Percentiles rank a stretch among this genome's conserved stretches.
Conservation (phyloP, 2,797 vertebrate species). For the Hypotaenidia philippensis region DNA sequence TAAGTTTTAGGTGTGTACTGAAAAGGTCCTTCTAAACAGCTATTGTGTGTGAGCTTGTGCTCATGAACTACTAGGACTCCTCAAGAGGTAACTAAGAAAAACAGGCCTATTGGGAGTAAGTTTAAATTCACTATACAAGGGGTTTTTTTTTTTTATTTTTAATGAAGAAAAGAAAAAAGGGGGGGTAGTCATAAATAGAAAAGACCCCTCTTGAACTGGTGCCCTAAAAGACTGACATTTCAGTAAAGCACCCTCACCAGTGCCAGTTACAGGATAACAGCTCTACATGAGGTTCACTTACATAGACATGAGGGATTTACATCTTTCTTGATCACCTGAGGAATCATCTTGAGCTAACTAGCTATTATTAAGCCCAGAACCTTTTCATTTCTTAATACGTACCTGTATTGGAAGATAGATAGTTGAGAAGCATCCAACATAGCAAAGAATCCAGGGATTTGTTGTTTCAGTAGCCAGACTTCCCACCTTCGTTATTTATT, state of each 20-base stretch:
- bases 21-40: not conserved
- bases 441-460: not conserved
- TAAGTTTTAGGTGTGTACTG: not conserved
- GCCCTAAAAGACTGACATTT: not conserved
- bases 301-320: not conserved
- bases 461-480: not conserved
- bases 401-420: not conserved
- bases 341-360: not conserved
- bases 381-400: not conserved
- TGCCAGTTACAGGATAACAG: not conserved
- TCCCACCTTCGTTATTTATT: not conserved
- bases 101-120: not conserved
- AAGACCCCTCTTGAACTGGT: not conserved
- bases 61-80: not conserved
- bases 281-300: not conserved
- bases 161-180: not conserved
- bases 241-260: not conserved
- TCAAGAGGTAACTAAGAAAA: not conserved
- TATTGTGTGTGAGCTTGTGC: not conserved
- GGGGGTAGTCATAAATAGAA: rapidly evolving
- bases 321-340: not conserved
- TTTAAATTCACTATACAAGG: not conserved
- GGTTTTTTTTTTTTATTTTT: not conserved
- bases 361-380: not conserved
- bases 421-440: not conserved